A percentile compares a stretch with the other conserved stretches of the same genome.
Conservation (phyloP, 2,113 vertebrate genomes). For the Xenopus laevis region DNA sequence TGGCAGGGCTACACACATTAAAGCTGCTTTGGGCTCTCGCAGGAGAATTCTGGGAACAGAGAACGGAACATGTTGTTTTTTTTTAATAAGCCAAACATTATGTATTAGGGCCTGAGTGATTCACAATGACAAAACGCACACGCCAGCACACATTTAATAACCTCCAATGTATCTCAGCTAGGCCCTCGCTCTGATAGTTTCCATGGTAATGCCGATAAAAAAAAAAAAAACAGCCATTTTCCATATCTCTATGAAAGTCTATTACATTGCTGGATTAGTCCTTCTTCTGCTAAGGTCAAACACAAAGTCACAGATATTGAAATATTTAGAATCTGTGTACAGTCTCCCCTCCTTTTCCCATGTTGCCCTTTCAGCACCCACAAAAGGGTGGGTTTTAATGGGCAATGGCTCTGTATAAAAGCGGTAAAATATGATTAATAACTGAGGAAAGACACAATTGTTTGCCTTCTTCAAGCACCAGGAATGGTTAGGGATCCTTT, state of each 20-base stretch:
- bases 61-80: too few relatives aligned
- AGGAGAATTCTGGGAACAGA: too few relatives aligned
- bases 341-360: conserved; percentile 47
- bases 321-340: conserved; percentile 70
- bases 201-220: conserved; percentile 87
- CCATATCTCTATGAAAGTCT: conserved; percentile 89
- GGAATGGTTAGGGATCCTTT: conserved; percentile 52
- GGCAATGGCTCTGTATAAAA: conserved; percentile 58
- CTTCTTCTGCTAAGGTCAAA: conserved; percentile 94
- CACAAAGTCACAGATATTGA: conserved; percentile 91
- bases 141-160: conserved; percentile 85
- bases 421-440: conserved; percentile 65
- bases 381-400: conserved; percentile 54
- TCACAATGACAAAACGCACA: conserved; percentile 78
- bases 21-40: too few relatives aligned
- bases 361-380: conserved; percentile 68
- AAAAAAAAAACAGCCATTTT: conserved; percentile 78
- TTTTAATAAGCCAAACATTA: conserved; percentile 72
- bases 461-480: conserved; percentile 46
- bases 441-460: conserved; percentile 65
- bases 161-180: conserved; percentile 80
- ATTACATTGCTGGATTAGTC: conserved; percentile 97
- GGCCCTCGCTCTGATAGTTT: conserved; percentile 86
- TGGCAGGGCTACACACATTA: too few relatives aligned
- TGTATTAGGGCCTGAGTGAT: conserved; percentile 77